Evolutionary conservation across 53 echinoderm and acorn worm genomes (phyloP).

Genomic region (Actinopyga echinites): DNA sequence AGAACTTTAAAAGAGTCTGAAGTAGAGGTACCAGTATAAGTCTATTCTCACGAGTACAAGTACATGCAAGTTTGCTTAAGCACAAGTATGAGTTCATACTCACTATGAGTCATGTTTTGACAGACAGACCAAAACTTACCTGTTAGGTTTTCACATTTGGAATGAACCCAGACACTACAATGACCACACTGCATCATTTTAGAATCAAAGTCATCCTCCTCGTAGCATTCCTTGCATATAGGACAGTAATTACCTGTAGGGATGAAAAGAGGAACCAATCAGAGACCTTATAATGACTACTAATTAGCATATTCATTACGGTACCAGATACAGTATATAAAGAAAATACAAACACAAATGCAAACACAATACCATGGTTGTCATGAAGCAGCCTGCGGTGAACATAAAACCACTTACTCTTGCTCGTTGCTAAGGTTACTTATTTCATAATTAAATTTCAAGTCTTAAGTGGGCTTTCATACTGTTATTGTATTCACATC

Average conservation of each 20-base stretch:
- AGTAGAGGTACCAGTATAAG: no score
- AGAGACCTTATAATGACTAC: background rate
- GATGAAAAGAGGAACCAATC: background rate
- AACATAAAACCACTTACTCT: no score
- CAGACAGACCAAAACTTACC: constrained; percentile 54
- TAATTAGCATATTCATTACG: background rate
- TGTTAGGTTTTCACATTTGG: constrained; percentile 92
- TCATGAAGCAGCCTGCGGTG: no score
- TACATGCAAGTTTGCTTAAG: background rate
- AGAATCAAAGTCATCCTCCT: constrained; percentile 90
- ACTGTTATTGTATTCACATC: no score
- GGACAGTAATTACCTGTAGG: constrained; percentile 92
- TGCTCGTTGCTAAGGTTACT: no score
- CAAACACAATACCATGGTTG: no score
- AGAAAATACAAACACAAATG: background rate
- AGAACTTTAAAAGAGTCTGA: no score
- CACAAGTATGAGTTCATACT: no score
- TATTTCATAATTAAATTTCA: no score
- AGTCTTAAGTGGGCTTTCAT: no score
- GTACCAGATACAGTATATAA: no score
- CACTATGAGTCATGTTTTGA: background rate
- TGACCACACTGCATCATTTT: constrained; percentile 97
- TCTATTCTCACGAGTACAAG: no score
- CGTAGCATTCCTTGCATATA: constrained; percentile 90
- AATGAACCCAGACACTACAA: constrained; percentile 88